These are phyloP conservation scores for Argyrosomus japonicus DNA, from an alignment of 2,113 vertebrate genomes.

Conservation along the genomic window DNA sequence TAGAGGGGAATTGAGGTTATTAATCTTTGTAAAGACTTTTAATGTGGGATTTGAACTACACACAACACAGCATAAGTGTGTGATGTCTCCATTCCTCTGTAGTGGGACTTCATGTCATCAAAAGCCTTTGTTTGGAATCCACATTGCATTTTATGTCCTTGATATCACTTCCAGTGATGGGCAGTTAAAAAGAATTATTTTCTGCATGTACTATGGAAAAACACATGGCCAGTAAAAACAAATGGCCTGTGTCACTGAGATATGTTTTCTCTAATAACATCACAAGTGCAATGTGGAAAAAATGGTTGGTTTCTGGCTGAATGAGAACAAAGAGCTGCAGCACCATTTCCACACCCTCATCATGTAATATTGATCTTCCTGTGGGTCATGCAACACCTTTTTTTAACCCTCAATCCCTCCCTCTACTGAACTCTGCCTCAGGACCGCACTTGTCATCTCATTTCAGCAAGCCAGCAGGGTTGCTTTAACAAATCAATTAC, in stretches of 20 bases:
- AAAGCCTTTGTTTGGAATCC: conserved; percentile 35
- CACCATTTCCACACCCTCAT: conserved; percentile 45
- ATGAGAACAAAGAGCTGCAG: conserved; percentile 55
- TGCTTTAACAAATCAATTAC: conserved; percentile 70
- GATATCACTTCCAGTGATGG: conserved; percentile 52
- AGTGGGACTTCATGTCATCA: conserved; percentile 16
- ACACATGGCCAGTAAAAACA: conserved; percentile 54
- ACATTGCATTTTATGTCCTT: conserved; percentile 48
- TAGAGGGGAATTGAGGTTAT: conserved; percentile 16
- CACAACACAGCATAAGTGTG: background rate
- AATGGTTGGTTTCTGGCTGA: conserved; percentile 30
- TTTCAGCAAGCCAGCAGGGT: conserved; percentile 47
- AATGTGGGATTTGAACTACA: conserved; percentile 22
- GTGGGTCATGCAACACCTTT: conserved; percentile 24
- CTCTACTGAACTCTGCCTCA: conserved; percentile 1
- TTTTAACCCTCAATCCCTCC: background rate
- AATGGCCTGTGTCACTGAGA: conserved; percentile 52
- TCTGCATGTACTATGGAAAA: conserved; percentile 38
- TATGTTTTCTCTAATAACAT: conserved; percentile 47
- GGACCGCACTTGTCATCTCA: conserved; percentile 57
- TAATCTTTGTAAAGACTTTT: conserved; percentile 24
- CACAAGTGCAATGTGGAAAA: conserved; percentile 16
- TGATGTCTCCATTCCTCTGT: conserved; percentile 24
- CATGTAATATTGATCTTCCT: conserved; percentile 59
- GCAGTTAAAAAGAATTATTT: conserved; percentile 59